phyloP scores from a whole-genome alignment of 2,113 vertebrate genomes.

The Psilopogon haemacephalus region DNA sequence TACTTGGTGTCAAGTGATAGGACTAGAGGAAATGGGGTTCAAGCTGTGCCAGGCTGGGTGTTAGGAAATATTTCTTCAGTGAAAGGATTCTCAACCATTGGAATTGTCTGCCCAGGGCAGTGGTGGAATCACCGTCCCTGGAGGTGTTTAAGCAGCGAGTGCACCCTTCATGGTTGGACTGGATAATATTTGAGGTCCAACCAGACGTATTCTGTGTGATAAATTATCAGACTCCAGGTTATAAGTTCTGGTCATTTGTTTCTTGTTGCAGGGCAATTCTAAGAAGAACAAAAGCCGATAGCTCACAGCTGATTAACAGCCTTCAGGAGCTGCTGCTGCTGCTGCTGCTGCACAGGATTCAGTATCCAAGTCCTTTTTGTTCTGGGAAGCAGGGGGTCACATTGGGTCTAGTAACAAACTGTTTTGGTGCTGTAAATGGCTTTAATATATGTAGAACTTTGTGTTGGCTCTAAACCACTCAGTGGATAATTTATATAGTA shows the following conservation, averaged over 20 bases:
- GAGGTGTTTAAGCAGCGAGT: no score
- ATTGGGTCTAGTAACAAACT: conserved; percentile 29
- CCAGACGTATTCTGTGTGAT: background rate
- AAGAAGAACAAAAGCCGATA: conserved; percentile 97
- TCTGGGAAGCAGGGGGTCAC: conserved; percentile 27
- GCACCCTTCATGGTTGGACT: no score
- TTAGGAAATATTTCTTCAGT: no score
- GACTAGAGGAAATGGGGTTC: no score
- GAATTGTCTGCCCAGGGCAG: no score
- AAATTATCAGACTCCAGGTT: background rate
- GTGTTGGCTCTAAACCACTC: conserved; percentile 57
- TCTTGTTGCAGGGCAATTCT: conserved; percentile 84
- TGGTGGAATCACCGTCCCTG: no score
- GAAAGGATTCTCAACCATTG: no score
- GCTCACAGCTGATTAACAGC: conserved; percentile 16
- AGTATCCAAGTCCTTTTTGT: conserved; percentile 28
- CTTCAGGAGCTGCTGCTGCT: conserved; percentile 30
- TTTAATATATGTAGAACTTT: conserved; percentile 54
- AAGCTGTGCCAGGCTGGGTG: no score
- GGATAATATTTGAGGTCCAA: no score
- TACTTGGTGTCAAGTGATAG: no score
- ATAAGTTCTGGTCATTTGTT: conserved; percentile 14
- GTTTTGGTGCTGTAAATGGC: conserved; percentile 64
- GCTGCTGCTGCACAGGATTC: conserved; percentile 32
- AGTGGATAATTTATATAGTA: conserved; percentile 71